Percentiles rank a stretch among this genome's conserved stretches.
Conservation (phyloP, 2,797 vertebrate species). For the Tamandua tetradactyla region DNA sequence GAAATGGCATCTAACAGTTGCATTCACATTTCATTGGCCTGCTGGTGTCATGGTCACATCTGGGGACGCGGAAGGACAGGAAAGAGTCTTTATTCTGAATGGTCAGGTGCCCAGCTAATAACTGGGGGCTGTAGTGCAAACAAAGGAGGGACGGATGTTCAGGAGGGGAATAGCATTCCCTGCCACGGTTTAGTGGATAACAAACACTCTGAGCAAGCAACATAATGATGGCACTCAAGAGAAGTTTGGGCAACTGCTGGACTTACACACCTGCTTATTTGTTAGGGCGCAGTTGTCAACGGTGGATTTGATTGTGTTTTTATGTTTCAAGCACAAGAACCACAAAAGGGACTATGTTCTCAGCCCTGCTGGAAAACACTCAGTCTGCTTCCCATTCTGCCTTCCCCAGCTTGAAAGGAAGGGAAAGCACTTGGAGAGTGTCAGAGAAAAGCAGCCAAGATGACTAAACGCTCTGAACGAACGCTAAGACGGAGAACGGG, state of each 20-base stretch:
- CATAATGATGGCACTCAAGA: background rate
- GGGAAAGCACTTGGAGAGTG: background rate
- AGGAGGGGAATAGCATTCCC: background rate
- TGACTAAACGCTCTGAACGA: constrained; percentile 39
- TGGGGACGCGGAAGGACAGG: background rate
- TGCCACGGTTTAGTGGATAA: background rate
- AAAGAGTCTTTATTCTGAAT: background rate
- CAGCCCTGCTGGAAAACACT: background rate
- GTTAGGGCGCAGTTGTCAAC: background rate
- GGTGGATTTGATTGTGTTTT: background rate
- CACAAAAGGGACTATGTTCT: background rate
- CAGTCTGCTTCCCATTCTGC: background rate
- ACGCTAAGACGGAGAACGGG: background rate
- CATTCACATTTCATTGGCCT: background rate
- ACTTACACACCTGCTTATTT: background rate
- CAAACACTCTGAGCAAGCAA: background rate
- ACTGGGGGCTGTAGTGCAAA: background rate
- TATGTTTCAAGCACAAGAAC: background rate
- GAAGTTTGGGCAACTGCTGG: background rate
- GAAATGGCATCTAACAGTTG: background rate
- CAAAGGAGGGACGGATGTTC: background rate
- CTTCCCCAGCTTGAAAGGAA: background rate
- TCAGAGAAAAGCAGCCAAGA: constrained; percentile 36
- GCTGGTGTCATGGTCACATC: background rate
- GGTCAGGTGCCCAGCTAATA: background rate